These are phyloP conservation scores for Bombyx huttoni DNA, from an alignment of 2,888 invertebrate species.

Conservation along the genomic window DNA sequence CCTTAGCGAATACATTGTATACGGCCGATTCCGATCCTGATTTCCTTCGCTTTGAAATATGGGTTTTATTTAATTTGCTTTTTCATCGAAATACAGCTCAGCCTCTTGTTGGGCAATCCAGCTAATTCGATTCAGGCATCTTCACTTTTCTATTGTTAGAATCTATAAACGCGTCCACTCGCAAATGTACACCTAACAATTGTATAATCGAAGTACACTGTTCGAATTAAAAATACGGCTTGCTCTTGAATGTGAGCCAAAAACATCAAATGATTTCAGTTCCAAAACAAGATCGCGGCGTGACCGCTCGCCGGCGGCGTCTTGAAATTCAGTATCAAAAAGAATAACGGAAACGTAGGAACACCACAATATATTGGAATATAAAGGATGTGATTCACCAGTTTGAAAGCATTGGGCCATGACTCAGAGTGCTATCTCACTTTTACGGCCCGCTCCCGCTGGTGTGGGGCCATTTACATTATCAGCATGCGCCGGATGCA, in stretches of 20 bases:
- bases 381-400: conserved; percentile 49
- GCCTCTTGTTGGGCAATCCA: too few relatives aligned
- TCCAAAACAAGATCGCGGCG: conserved; percentile 35
- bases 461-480: conserved; percentile 32
- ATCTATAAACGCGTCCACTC: conserved; percentile 5
- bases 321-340: conserved; percentile 44
- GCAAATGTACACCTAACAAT: conserved; percentile 14
- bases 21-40: not conserved
- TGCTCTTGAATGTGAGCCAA: conserved; percentile 52
- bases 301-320: conserved; percentile 37
- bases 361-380: conserved; percentile 30
- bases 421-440: conserved; percentile 46
- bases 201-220: conserved; percentile 31
- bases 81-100: not conserved
- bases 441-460: conserved; percentile 40
- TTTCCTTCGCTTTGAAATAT: not conserved
- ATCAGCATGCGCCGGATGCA: conserved; percentile 48
- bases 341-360: conserved; percentile 39
- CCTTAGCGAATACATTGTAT: conserved; percentile 19
- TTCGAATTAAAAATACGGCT: conserved; percentile 38
- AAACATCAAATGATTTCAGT: conserved; percentile 44
- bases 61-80: not conserved
- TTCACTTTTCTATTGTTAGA: too few relatives aligned
- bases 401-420: conserved; percentile 38
- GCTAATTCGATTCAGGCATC: conserved; percentile 1